phyloP scores from a whole-genome alignment of 2,888 invertebrate species.

The Coelinius sp. region DNA sequence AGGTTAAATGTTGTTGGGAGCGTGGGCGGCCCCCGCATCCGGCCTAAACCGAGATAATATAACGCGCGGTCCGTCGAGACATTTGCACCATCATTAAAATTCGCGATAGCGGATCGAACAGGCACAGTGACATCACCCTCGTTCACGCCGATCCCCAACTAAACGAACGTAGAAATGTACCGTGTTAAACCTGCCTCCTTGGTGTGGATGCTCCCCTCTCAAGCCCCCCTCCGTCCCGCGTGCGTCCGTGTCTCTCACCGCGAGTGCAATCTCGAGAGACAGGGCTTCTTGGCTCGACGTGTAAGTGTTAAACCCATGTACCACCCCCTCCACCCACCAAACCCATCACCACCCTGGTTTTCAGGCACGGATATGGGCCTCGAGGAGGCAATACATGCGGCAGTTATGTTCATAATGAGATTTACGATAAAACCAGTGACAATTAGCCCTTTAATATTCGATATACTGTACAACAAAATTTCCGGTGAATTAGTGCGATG shows the following conservation, averaged over 20 bases:
- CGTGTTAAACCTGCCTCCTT: slow-evolving; percentile 60
- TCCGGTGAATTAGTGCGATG: slow-evolving; percentile 4
- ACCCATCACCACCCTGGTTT: background rate
- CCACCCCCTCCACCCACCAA: slow-evolving; percentile 23
- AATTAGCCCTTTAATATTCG: slow-evolving; percentile 56
- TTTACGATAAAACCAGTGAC: slow-evolving; percentile 59
- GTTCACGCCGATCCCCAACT: slow-evolving; percentile 66
- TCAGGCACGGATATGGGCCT: background rate
- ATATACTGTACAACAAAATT: background rate
- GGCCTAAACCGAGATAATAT: slow-evolving; percentile 70
- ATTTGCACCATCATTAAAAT: slow-evolving; percentile 72
- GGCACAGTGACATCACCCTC: slow-evolving; percentile 69
- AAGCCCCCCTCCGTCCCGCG: slow-evolving; percentile 30
- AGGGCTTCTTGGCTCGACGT: slow-evolving; percentile 3
- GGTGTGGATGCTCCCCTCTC: slow-evolving; percentile 29
- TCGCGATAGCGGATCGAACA: slow-evolving; percentile 71
- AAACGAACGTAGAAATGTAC: slow-evolving; percentile 65
- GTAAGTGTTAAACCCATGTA: slow-evolving; percentile 14
- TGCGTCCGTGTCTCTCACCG: slow-evolving; percentile 19
- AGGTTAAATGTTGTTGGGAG: slow-evolving; percentile 49
- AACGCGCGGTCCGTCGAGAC: slow-evolving; percentile 65
- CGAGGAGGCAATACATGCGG: slow-evolving; percentile 55
- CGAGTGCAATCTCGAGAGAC: background rate
- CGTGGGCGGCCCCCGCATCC: slow-evolving; percentile 69
- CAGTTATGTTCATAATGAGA: slow-evolving; percentile 63